These are phyloP conservation scores for Fragum sueziense DNA, from an alignment of 2,888 invertebrate genomes.

Conservation along the genomic window DNA sequence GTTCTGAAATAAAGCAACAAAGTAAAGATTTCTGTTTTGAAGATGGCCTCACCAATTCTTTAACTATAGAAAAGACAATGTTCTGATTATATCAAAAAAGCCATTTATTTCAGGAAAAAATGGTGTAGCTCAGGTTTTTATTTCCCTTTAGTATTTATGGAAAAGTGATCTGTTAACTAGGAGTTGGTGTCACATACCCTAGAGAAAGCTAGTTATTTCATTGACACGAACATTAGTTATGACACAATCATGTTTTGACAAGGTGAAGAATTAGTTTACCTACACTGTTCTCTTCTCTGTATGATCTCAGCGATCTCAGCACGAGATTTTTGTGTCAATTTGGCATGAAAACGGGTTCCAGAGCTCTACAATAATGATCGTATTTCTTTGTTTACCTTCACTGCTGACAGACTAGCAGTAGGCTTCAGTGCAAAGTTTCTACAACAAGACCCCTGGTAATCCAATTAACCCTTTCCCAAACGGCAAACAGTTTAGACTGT, in stretches of 20 bases:
- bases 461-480: conserved; percentile 5
- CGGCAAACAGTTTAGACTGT: not conserved
- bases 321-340: conserved; percentile 48
- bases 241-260: conserved; percentile 15
- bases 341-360: conserved; percentile 47
- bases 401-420: conserved; percentile 40
- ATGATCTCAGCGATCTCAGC: not conserved
- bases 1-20: no score
- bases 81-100: no score
- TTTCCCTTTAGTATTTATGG: no score
- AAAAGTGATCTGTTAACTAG: no score
- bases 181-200: not conserved
- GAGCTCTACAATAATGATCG: conserved; percentile 45
- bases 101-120: no score
- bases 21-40: no score
- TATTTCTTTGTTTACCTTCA: conserved; percentile 57
- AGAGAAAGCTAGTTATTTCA: not conserved
- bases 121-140: no score
- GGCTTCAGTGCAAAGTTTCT: conserved; percentile 18
- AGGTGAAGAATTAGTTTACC: conserved; percentile 1
- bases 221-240: conserved; percentile 8
- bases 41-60: not conserved
- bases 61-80: not conserved
- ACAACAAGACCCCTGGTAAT: conserved; percentile 8
- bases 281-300: not conserved